These are phyloP conservation scores for Larimichthys crocea DNA, from an alignment of 2,113 vertebrate genomes.

Conservation along the genomic window DNA sequence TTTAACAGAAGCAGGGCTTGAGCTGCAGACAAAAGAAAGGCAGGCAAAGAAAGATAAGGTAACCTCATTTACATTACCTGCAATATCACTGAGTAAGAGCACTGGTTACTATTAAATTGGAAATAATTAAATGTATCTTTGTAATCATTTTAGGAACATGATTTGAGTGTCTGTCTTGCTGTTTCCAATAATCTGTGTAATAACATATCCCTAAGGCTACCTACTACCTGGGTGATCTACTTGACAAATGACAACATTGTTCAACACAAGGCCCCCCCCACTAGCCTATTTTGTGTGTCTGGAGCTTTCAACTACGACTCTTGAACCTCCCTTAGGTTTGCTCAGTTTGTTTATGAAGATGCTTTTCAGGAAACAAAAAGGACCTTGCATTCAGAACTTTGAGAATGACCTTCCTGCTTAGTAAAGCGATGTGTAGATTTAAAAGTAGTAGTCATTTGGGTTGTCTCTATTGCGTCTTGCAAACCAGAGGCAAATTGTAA, in stretches of 20 bases:
- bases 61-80: background rate
- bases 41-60: background rate
- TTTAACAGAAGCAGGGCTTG: slow-evolving; percentile 88
- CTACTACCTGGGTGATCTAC: too few species aligned
- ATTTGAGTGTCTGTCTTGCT: background rate
- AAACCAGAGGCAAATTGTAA: too few species aligned
- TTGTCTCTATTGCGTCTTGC: background rate
- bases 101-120: background rate
- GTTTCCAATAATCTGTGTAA: background rate
- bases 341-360: too few species aligned
- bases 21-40: slow-evolving; percentile 76
- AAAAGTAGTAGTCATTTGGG: background rate
- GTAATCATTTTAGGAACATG: background rate
- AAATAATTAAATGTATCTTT: background rate
- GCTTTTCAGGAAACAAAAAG: background rate
- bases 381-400: background rate
- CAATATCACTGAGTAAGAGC: background rate
- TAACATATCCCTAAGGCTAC: background rate
- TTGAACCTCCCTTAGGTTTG: background rate
- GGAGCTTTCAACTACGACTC: background rate
- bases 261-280: background rate
- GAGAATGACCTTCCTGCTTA: background rate
- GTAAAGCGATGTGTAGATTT: background rate
- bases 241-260: background rate
- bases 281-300: background rate